Base-by-base conservation (phyloP, 37 sponge, comb jelly and placozoan genomes). In the Mnemiopsis leidyi region DNA sequence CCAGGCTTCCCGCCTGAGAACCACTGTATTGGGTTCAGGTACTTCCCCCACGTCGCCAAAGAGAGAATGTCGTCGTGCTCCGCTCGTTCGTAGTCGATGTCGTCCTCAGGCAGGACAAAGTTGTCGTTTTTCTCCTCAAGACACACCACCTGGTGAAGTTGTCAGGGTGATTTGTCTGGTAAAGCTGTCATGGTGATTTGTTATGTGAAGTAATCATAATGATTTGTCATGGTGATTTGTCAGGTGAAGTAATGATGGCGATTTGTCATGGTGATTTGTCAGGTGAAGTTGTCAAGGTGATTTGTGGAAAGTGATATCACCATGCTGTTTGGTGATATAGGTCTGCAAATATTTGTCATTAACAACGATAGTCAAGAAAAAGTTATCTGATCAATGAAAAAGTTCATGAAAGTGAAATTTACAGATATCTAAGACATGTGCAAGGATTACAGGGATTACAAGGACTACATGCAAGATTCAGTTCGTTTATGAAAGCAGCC, bases 61-160 rank as follows among this genome's bases (percentile, higher is more conserved):
- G 90, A 85, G 2, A 85, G 90, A 28, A 85, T 85, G 29, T 85
- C 90, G 61, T 85, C 90, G 24, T 85, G 48, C 36, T 85, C 90
- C 25, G 40, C 90, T 23, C 28, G 39, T 0, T 38, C 61, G 61
- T 85, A 85, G 29, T 36, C 48, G 24, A 85, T 40, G 0, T 40
- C 90, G 61, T 85, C 90, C 29, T 85, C 90, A 39, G 90, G 90
- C 7, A 40, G 0, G 0, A 39, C 61, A 39, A 85, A 85, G 23
- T 85, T 85, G 2, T 7, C 3, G 90, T 85, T 85, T 25, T 85
- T 38, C 13, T 85, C 61, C 48, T 85, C 90, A 39, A 37, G n/a
- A 85, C 90, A 85, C 24, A 85, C 23, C 0, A 85, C 40, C 90
- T 85, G 61, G 61, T 48, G 61, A 13, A 18, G 61, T 48, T 48